Evolutionary conservation across 2,797 vertebrate species (phyloP), one percentile per base, ranked within the genome.

Genomic region (Pipistrellus kuhlii): DNA sequence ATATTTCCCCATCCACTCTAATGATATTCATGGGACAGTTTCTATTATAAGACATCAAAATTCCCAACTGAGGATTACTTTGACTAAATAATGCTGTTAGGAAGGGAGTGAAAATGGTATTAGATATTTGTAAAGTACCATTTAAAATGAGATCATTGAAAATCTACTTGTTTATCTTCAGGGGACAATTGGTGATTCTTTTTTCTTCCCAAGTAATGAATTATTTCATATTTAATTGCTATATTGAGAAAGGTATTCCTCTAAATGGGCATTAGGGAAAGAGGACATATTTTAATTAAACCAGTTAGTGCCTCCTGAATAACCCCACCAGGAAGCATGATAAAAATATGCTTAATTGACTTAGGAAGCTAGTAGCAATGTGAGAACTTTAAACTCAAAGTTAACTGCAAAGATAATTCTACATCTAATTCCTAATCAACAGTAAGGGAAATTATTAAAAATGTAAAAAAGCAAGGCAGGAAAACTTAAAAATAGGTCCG

Each of bases 271-370:
- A 96, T 94, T 96, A 94, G 92, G 77, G 92, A 97, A 94, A 96
- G 87, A 96, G 93, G 95, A 95, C 92, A 97, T 91, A 96, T 97
- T 97, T 97, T 97, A 97, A 97, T 97, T 96, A 96, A 97, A 95
- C 78, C 91, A 78, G 94, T 97, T 96, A 97, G 93, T 86, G 88
- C 75, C 90, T 93, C 84, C 82, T 94, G 87, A 96, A 94, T 95
- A 96, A 97, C 90, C 89, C 95, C 95, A 94, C 89, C 89, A 96
- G 89, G 97, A 96, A 94, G 87, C 69, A 91, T 62, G 81, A 92
- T 94, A 94, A 93, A 96, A 77, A 77, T 95, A 91, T 92, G 89
- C 41, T 94, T 96, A 96, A 97, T 97, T 96, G 95, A 66, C 48
- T 96, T 85, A 96, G 91, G 96, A 95, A 94, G 93, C 95, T 94